A percentile compares a stretch with the other conserved stretches of the same genome.
phyloP scores from a whole-genome alignment of 2,797 vertebrate genomes.

The Anomalospiza imberbis region DNA sequence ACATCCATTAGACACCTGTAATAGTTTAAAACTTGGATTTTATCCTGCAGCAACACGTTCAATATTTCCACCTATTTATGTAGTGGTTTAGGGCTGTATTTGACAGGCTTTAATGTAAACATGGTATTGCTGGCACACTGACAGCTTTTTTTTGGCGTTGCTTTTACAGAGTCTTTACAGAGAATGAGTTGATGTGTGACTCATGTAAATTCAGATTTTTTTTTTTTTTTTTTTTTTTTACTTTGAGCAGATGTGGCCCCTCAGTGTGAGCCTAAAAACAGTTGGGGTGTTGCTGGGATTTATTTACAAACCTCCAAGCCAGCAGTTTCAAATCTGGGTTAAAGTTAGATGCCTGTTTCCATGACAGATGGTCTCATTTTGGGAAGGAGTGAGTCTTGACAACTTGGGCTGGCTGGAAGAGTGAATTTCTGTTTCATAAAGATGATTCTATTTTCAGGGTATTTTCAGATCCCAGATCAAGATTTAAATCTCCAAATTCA shows the following conservation, averaged over 20 bases:
- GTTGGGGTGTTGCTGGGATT: slow-evolving; percentile 6
- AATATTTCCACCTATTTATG: slow-evolving; percentile 46
- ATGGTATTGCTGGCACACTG: not conserved
- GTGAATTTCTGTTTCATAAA: not conserved
- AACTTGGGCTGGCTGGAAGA: not conserved
- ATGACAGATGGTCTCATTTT: slow-evolving; percentile 27
- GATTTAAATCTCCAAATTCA: not conserved
- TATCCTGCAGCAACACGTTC: not conserved
- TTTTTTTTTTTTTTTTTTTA: not conserved
- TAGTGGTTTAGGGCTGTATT: slow-evolving; percentile 10
- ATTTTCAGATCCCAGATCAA: not conserved
- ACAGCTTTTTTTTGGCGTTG: not conserved
- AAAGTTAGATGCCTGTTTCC: slow-evolving; percentile 18
- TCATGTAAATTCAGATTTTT: not conserved
- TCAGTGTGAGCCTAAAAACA: not conserved
- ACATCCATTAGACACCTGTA: not conserved
- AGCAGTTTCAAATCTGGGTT: slow-evolving; percentile 14
- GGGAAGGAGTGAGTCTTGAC: not conserved
- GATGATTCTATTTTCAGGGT: not conserved
- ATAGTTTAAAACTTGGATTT: not conserved
- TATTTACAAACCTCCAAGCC: slow-evolving; percentile 11
- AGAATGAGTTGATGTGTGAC: not conserved
- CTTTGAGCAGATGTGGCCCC: slow-evolving; percentile 7
- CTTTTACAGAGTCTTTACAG: slow-evolving; percentile 16
- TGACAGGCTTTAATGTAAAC: slow-evolving; percentile 49